Conservation (phyloP, 2,113 vertebrate species). For the Verasper variegatus region DNA sequence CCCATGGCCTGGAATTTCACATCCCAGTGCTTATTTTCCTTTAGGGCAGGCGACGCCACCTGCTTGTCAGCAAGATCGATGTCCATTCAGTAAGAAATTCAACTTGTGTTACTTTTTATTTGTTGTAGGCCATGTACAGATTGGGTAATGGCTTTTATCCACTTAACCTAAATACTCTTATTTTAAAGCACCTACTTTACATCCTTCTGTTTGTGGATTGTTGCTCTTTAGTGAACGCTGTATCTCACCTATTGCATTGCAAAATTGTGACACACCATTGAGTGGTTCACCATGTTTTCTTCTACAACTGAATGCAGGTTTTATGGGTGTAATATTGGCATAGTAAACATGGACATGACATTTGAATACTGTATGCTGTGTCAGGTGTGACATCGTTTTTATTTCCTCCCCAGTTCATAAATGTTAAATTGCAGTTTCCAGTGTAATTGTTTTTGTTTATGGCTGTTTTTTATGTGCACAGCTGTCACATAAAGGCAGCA, state of each 20-base stretch:
- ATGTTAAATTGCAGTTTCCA: conserved; percentile 50
- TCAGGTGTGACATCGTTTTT: conserved; percentile 42
- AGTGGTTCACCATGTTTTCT: neutral
- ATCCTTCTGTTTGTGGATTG: neutral
- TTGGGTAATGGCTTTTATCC: conserved; percentile 12
- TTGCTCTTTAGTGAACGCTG: neutral
- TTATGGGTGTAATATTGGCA: neutral
- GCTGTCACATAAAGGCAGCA: conserved; percentile 61
- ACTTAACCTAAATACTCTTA: neutral
- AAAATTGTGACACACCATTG: neutral
- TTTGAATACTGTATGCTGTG: conserved; percentile 3
- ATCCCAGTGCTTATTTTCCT: conserved; percentile 74
- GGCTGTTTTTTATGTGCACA: conserved; percentile 62
- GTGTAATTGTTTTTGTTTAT: conserved; percentile 65
- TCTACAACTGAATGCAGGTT: neutral
- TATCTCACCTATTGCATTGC: neutral
- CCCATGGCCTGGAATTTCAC: conserved; percentile 80
- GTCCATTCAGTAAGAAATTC: conserved; percentile 34
- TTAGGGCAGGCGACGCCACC: conserved; percentile 39
- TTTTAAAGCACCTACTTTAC: neutral
- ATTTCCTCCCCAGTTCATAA: conserved; percentile 53
- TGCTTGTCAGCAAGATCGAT: conserved; percentile 49
- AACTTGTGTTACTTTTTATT: neutral
- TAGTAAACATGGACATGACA: conserved; percentile 9
- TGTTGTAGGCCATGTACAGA: conserved; percentile 13